Base-by-base conservation (phyloP, 2,113 vertebrate genomes). In the Megaleporinus macrocephalus region DNA sequence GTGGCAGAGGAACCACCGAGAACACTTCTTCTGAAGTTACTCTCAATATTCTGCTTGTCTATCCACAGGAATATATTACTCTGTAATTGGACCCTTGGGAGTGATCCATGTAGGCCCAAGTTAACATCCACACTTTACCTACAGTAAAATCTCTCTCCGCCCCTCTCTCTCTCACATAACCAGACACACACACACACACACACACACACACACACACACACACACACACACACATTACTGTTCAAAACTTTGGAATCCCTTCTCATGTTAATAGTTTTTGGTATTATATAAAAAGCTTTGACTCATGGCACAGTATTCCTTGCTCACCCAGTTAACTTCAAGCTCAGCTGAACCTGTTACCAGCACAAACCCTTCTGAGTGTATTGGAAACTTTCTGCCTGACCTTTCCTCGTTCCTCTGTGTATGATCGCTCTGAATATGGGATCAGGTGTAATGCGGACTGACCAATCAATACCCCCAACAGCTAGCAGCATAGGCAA, bases 391-490 rank as follows among this genome's bases (percentile, higher is more conserved):
- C 49, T 36, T 18, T 22, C 44, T 53, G 62, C 47, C n/a, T 69
- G 76, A 69, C 63, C 27, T 68, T 78, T 77, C 41, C 33, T 33
- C 27, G 10, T 5, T 4, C 9, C 51, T 53, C 33, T 57, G 27
- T 41, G 13, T 66, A 47, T 65, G 24, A 29, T 29, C 20, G 33
- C 44, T 53, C 47, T 33, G 47, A 30, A 78, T 33, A 78, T 18
- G 13, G 44, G 29, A 36, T 66, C 62, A 55, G 26, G 20, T 68
- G 29, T 68, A 77, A 51, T 53, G 62, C 75, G 11, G 47, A 26
- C 18, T 53, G 22, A 53, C 76, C 44, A n/a, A 68, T 78, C 76
- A 55, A 53, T 78, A 78, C 18, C 30, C 10, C 16, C 18, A 15
- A 29, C 49, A 27, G 63, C 33, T 24, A 20, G 33, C 44, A 63